phyloP scores from a whole-genome alignment of 2,888 invertebrate species.

The Oscheius sp. region DNA sequence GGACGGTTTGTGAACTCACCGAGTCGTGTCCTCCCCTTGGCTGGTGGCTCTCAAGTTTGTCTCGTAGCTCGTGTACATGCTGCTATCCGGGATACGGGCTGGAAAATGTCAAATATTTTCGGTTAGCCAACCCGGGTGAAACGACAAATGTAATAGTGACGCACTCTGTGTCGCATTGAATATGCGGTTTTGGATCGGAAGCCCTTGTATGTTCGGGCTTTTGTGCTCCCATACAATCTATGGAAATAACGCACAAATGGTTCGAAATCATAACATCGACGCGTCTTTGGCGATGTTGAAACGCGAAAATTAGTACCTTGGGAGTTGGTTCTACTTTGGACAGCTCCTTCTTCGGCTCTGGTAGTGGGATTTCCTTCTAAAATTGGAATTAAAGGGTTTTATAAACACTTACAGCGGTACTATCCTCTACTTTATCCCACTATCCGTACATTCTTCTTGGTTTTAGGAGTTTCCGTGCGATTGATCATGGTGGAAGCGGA shows the following conservation, averaged over 20 bases:
- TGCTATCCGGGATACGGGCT: conserved; percentile 8
- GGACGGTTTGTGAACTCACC: not conserved
- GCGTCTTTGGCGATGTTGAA: conserved; percentile 2
- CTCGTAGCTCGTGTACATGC: conserved; percentile 25
- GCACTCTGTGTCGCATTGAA: conserved; percentile 5
- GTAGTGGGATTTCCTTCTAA: conserved; percentile 18
- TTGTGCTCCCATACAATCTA: conserved; percentile 13
- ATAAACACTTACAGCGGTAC: not conserved
- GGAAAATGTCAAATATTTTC: not conserved
- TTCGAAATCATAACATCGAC: not conserved
- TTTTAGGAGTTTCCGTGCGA: conserved; percentile 19
- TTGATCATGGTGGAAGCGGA: conserved; percentile 25
- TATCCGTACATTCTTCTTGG: conserved; percentile 8
- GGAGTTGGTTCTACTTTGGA: not conserved
- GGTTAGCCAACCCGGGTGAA: not conserved
- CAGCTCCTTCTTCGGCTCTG: conserved; percentile 19
- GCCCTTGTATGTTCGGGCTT: conserved; percentile 23
- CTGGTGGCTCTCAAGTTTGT: conserved; percentile 14
- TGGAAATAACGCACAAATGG: conserved; percentile 26
- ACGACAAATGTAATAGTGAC: not conserved
- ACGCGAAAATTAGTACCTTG: not conserved
- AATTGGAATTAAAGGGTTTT: not conserved
- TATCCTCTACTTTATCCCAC: not conserved
- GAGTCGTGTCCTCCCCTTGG: conserved; percentile 23
- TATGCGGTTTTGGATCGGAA: conserved; percentile 27